Evolutionary conservation across 2,797 vertebrate species (phyloP).

Genomic region (Poeciliopsis paucimaculata): DNA sequence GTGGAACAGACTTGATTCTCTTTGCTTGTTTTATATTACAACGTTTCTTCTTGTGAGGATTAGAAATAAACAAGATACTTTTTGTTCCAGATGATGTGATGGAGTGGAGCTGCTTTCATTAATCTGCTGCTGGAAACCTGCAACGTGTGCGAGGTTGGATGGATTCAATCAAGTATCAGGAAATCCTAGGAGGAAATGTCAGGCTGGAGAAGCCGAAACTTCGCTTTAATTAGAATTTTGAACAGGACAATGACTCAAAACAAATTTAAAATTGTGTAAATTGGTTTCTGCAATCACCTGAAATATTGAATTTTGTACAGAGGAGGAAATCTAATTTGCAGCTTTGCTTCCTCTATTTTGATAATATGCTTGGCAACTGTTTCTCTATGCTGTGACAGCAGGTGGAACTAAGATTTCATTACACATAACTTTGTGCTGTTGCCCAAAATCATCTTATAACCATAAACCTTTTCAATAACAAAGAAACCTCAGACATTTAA

Average conservation of each 20-base stretch:
- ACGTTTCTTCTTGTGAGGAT: not conserved
- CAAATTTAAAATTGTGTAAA: not conserved
- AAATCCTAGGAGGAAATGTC: not conserved
- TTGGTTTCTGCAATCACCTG: not conserved
- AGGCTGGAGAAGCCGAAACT: not conserved
- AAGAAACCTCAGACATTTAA: not conserved
- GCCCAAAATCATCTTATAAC: not conserved
- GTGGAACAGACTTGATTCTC: not conserved
- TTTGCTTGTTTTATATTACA: not conserved
- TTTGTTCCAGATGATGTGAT: not conserved
- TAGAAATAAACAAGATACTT: not conserved
- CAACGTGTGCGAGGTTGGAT: not conserved
- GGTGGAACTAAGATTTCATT: not conserved
- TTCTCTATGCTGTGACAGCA: not conserved
- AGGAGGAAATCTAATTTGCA: not conserved
- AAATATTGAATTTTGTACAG: not conserved
- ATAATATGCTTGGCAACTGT: not conserved
- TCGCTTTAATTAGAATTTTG: not conserved
- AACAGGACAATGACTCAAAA: not conserved
- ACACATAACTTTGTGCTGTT: not conserved
- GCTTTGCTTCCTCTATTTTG: not conserved
- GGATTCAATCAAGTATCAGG: not conserved
- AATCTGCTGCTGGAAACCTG: not conserved
- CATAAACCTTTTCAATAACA: not conserved
- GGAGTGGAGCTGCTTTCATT: not conserved